Conservation (phyloP, 2,113 vertebrate genomes). For the Spheniscus mendiculus region DNA sequence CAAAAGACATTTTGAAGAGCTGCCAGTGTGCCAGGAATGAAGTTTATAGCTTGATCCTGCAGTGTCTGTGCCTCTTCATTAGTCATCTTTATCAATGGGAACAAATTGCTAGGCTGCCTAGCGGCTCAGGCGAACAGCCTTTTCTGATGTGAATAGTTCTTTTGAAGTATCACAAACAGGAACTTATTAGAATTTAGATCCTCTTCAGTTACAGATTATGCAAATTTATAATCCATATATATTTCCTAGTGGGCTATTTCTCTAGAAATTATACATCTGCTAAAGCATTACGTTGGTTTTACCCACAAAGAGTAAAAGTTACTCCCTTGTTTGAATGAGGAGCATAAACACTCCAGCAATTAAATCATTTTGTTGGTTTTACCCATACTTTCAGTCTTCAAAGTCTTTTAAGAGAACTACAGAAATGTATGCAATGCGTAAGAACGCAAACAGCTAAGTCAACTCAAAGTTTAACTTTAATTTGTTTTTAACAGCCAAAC, state of each 20-base stretch:
- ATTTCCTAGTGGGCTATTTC: not conserved
- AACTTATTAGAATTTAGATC: not conserved
- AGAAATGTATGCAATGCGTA: fast-evolving
- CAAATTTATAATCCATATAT: not conserved
- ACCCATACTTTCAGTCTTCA: not conserved
- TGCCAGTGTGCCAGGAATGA: not conserved
- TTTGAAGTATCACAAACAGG: not conserved
- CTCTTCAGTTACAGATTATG: not conserved
- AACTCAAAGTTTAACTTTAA: not conserved
- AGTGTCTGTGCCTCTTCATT: not conserved
- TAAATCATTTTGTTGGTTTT: not conserved
- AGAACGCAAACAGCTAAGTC: not conserved
- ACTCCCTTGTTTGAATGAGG: not conserved
- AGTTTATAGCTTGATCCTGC: not conserved
- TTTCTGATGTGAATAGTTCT: not conserved
- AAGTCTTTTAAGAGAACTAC: not conserved
- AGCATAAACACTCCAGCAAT: not conserved
- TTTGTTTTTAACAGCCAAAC: not conserved
- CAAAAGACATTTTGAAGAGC: not conserved
- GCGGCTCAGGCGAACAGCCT: not conserved
- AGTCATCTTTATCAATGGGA: not conserved
- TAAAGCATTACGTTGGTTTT: not conserved
- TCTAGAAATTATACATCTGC: not conserved
- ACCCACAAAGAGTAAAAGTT: not conserved
- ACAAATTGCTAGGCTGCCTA: not conserved